Evolutionary conservation across 1,140 invertebrate genomes (phyloP), one percentile per base, ranked within the genome.

Genomic region (Leptinotarsa texana): DNA sequence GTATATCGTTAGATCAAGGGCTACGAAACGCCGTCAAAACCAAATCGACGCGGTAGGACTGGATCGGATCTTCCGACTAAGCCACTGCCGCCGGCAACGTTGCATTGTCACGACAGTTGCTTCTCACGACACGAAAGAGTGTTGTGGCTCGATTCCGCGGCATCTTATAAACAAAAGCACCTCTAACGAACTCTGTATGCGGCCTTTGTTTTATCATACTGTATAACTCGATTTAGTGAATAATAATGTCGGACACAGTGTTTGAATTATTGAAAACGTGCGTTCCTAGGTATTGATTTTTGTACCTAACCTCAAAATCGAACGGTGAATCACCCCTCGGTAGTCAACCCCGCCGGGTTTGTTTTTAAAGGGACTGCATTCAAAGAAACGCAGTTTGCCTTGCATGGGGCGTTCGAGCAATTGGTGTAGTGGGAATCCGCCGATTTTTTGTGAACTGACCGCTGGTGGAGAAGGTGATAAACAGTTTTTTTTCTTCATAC

Each of bases 71-170:
- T 51, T 74, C 57, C 72, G 63, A 71, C 15, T 22, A 68, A 65
- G 71, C 72, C 33, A 42, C 33, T 42, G 51, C 72, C 67, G 75
- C 77, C 77, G 80, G 80, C 80, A 80, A 80, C 80, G 74, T 78
- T 80, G 80, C 78, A 79, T 69, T 75, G 71, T 42, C 74, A 66
- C 61, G 76, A 74, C 78, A 80, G 80, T 79, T 76, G 76, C 74
- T 75, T 69, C 76, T 68, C 66, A 42, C 66, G 24, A 47, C 42
- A 42, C 42, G 66, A 42, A 68, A 27, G 66, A 68, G 66, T 42
- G 42, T 13, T 47, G 24, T 68, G 33, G 66, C 51, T 57, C 51
- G 51, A 17, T 57, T 57, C 51, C 51, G 70, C 74, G 74, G 74
- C 65, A 69, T 76, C 42, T 65, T 73, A 65, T 69, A 78, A 73